Evolutionary conservation across 2,888 invertebrate species (phyloP), one percentile per base, ranked within the genome.

Genomic region (Polyommatus iphigenia): DNA sequence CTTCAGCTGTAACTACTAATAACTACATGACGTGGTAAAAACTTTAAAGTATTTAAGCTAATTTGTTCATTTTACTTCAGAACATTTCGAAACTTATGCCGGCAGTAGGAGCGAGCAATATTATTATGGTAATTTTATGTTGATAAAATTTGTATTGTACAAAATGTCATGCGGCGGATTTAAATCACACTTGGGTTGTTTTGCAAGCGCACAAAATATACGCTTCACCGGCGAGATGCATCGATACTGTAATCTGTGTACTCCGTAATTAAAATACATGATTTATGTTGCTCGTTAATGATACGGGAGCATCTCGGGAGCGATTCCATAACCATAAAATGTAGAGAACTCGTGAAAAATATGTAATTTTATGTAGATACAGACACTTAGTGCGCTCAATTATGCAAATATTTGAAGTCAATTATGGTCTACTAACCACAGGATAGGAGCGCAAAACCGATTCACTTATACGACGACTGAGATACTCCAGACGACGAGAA

Each of bases 281-380:
- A 7, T 77, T 77, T 77, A 77, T 59, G 46, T 24, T 59, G 32
- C 73, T 36, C 57, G 57, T 77, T 77, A 72, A 71, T 57, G 57
- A 77, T 50, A 77, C 72, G 50, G 54, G 77, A 73, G 73, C 77
- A 73, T 77, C 77, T 24, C 71, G 72, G 57, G 72, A 77, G 72
- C 77, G 72, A 77, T 88, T 89, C 87, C 87, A 88, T 88, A 85
- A 81, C 81, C 84, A 86, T 84, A 89, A 90, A 90, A 89, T 90
- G 89, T 89, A 90, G 87, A 87, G 88, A 87, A 88, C 83, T 85
- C 85, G 85, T 88, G 87, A 91, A 92, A 91, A 91, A 91, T 87
- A 89, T 84, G 90, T 90, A 92, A 91, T 92, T 92, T 92, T 90
- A 93, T 93, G 92, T 89, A 93, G 91, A 93, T 92, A 87, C 85